Evolutionary conservation across 2,888 invertebrate genomes (phyloP).

Genomic region (Meghimatium bilineatum): DNA sequence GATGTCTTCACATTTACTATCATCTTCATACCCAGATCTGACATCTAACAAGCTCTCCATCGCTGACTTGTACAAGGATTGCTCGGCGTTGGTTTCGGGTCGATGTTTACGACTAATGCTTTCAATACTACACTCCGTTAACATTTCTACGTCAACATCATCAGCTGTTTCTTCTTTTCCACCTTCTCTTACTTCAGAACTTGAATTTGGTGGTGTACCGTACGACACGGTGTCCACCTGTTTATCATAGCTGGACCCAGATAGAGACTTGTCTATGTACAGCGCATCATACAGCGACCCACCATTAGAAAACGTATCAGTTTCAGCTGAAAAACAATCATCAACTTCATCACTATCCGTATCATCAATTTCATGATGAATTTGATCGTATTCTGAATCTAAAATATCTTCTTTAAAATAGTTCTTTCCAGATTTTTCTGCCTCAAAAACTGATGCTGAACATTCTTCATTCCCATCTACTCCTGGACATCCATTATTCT

Average conservation of each 20-base stretch:
- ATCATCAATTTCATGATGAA: neutral
- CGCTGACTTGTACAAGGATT: slow-evolving; percentile 22
- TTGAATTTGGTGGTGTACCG: slow-evolving; percentile 14
- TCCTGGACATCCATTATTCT: neutral
- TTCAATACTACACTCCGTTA: neutral
- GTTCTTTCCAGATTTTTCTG: neutral
- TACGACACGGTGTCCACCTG: neutral
- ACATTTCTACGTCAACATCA: neutral
- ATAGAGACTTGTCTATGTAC: slow-evolving; percentile 10
- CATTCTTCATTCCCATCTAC: neutral
- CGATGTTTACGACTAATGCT: neutral
- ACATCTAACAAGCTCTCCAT: neutral
- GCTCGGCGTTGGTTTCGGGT: neutral
- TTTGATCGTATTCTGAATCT: neutral
- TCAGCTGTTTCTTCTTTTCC: slow-evolving; percentile 34
- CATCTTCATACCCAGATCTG: neutral
- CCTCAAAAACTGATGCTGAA: neutral
- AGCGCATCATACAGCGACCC: neutral
- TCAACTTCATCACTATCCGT: slow-evolving; percentile 13
- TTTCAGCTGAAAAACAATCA: neutral
- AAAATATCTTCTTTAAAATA: neutral
- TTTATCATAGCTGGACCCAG: neutral
- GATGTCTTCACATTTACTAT: neutral
- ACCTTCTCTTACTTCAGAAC: slow-evolving; percentile 31
- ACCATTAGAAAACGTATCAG: neutral